phyloP scores from a whole-genome alignment of 2,113 vertebrate species.

The Thomomys bottae region DNA sequence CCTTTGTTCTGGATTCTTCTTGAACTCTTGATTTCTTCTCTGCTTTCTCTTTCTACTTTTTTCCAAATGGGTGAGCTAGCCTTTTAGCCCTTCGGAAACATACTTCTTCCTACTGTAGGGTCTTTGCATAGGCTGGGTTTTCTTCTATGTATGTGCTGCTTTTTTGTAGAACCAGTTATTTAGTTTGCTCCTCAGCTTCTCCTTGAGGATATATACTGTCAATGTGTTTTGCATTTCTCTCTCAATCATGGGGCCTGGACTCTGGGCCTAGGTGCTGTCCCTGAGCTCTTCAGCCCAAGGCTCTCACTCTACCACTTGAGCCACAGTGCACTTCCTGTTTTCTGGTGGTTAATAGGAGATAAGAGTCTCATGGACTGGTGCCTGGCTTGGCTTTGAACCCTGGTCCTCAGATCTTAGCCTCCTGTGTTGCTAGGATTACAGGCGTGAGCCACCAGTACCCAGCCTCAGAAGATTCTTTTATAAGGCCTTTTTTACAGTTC shows the following conservation, averaged over 20 bases:
- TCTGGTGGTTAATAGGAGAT: too few relatives aligned
- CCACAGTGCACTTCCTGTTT: too few relatives aligned
- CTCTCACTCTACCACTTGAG: too few relatives aligned
- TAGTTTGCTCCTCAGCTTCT: slow-evolving; percentile 45
- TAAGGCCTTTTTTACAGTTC: neutral
- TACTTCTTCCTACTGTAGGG: neutral
- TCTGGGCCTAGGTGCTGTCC: too few relatives aligned
- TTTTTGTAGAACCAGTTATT: neutral
- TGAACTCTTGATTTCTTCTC: neutral
- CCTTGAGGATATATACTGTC: neutral
- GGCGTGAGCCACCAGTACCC: too few relatives aligned
- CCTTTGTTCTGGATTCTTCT: neutral
- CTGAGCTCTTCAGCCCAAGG: too few relatives aligned
- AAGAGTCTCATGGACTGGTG: too few relatives aligned
- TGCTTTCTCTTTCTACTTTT: neutral
- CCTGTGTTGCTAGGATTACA: too few relatives aligned
- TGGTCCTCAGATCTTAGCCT: too few relatives aligned
- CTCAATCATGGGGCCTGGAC: too few relatives aligned
- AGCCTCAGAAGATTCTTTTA: neutral
- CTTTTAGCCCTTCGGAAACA: neutral
- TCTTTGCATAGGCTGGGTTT: neutral
- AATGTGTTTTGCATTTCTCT: slow-evolving; percentile 20
- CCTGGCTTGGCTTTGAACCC: too few relatives aligned
- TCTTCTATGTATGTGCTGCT: neutral
- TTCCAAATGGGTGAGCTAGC: neutral